Evolutionary conservation across 2,888 invertebrate species (phyloP), one percentile per base, ranked within the genome.

Genomic region (Cactoblastis cactorum): DNA sequence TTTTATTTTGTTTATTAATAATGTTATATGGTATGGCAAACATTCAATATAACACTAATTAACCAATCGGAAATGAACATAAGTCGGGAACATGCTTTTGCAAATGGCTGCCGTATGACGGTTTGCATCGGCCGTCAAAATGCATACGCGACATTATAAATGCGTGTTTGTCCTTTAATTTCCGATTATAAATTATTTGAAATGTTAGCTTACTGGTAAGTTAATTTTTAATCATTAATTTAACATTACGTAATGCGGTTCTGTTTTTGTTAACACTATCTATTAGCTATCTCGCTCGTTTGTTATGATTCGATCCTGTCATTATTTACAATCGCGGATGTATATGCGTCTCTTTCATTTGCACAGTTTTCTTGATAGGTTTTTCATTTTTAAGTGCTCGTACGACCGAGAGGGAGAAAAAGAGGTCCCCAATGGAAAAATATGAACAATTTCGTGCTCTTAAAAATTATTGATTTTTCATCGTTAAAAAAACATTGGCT

Each of bases 381-480:
- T 88, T 87, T 87, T 83, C 86, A 86, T 84, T 86, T 87, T 83
- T 83, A 82, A 75, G 81, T 76, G 71, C 67, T 72, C 67, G 78
- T 69, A 72, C 73, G 83, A 77, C 68, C 49, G 85, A 78, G 82
- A 82, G 74, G 67, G 65, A 70, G 81, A 75, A 77, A 74, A 71
- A 72, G 71, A 70, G 75, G 77, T 77, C 74, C 77, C 77, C 70
- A 45, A 68, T 71, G 80, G 82, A 85, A 87, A 86, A 86, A 85
- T 86, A 88, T 85, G 83, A 85, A 83, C 84, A 86, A 79, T 76
- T 73, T 77, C 71, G 80, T 80, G 73, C 81, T 81, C 80, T 80
- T 83, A 85, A 86, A 88, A 86, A 81, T 80, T 89, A 90, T 89
- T 89, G 89, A 89, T 89, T 86, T 87, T 88, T 72, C 81, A 80